A percentile compares a stretch with the other conserved stretches of the same genome.
phyloP scores from a whole-genome alignment of 1,140 invertebrate genomes.

The Gonatopus flavifemur region DNA sequence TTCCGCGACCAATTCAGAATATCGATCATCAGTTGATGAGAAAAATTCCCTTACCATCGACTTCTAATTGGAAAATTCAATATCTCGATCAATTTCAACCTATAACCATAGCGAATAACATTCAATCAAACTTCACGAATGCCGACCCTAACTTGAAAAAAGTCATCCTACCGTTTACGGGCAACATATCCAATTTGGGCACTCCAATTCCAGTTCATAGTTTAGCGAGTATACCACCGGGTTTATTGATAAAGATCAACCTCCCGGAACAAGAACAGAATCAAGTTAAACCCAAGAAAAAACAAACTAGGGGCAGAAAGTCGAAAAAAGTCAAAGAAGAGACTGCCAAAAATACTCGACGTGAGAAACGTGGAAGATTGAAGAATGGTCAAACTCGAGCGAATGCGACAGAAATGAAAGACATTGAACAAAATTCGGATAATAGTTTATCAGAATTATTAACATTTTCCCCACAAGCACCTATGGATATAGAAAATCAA shows the following conservation, averaged over 20 bases:
- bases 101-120: slow-evolving; percentile 45
- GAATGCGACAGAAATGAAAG: slow-evolving; percentile 5
- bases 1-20: slow-evolving; percentile 43
- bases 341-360: no score
- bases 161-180: slow-evolving; percentile 51
- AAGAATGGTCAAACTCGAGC: slow-evolving; percentile 11
- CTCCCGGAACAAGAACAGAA: slow-evolving; percentile 43
- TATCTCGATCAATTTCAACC: slow-evolving; percentile 47
- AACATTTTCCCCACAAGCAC: slow-evolving; percentile 17
- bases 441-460: slow-evolving; percentile 23
- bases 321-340: no score
- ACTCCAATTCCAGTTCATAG: slow-evolving; percentile 53
- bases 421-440: slow-evolving; percentile 4
- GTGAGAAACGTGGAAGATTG: background rate
- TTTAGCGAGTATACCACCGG: slow-evolving; percentile 53
- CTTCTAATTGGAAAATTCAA: slow-evolving; percentile 48
- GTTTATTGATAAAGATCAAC: slow-evolving; percentile 55
- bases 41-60: slow-evolving; percentile 50
- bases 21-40: slow-evolving; percentile 37
- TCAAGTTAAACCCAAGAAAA: slow-evolving; percentile 22
- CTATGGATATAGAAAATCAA: slow-evolving; percentile 6
- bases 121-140: slow-evolving; percentile 31
- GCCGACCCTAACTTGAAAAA: slow-evolving; percentile 42
- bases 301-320: slow-evolving; percentile 10
- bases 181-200: slow-evolving; percentile 49